A percentile compares a stretch with the other conserved stretches of the same genome.
phyloP scores from a whole-genome alignment of 1,140 invertebrate genomes.

The Heliothis subflexa region DNA sequence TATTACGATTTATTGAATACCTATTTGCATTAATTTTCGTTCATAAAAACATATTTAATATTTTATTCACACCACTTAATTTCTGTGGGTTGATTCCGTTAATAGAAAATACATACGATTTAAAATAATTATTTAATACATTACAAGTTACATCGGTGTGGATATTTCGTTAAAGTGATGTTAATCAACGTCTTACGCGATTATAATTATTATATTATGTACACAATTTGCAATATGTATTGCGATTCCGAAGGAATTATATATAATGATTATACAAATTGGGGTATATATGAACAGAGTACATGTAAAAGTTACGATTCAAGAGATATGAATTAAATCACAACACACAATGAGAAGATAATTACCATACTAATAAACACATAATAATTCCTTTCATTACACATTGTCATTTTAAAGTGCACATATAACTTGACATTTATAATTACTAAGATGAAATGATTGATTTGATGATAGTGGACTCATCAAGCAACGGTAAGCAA shows the following conservation, averaged over 20 bases:
- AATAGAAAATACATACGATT: conserved; percentile 3
- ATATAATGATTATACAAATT: background rate
- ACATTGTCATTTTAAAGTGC: conserved; percentile 34
- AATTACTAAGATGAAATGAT: conserved; percentile 59
- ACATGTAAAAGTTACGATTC: conserved; percentile 13
- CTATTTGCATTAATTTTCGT: background rate
- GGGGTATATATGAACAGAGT: conserved; percentile 18
- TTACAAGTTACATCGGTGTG: conserved; percentile 29
- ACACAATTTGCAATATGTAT: conserved; percentile 8
- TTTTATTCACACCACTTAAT: background rate
- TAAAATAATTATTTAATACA: conserved; percentile 24
- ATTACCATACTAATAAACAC: conserved; percentile 24
- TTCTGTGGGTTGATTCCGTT: background rate
- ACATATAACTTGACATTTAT: conserved; percentile 34
- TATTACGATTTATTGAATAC: background rate
- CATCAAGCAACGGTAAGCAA: no score
- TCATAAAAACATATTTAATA: background rate
- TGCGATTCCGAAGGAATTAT: background rate
- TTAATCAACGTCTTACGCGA: conserved; percentile 28
- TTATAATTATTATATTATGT: conserved; percentile 25
- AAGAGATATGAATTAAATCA: conserved; percentile 32
- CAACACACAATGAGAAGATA: conserved; percentile 23
- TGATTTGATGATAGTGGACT: conserved; percentile 67
- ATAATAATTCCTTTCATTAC: conserved; percentile 30
- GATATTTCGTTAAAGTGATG: conserved; percentile 21